These are phyloP conservation scores for Muraenolepis orangiensis DNA, from an alignment of 2,797 vertebrate genomes.

Conservation along the genomic window DNA sequence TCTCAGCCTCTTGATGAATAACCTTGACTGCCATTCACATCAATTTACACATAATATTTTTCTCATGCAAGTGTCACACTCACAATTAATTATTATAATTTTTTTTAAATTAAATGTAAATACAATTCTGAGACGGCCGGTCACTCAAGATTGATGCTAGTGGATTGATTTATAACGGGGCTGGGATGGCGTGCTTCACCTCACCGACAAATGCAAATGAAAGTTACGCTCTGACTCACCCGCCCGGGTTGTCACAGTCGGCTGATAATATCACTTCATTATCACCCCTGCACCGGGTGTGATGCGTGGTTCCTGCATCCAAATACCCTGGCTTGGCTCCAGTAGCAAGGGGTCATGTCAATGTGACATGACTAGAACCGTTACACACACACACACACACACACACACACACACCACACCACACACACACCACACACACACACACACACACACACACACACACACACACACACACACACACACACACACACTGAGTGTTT, in stretches of 20 bases:
- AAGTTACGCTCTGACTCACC: slow-evolving; percentile 36
- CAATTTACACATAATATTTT: background rate
- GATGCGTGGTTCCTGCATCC: slow-evolving; percentile 36
- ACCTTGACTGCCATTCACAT: background rate
- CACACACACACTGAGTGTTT: slow-evolving; percentile 46
- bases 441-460: slow-evolving; percentile 47
- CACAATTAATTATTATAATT: too few species aligned
- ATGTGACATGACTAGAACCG: slow-evolving; percentile 47
- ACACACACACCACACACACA: slow-evolving; percentile 49
- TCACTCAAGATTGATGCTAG: slow-evolving; percentile 16
- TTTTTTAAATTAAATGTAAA: slow-evolving; percentile 13
- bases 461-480: slow-evolving; percentile 43
- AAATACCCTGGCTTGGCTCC: slow-evolving; percentile 42
- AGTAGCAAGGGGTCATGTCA: slow-evolving; percentile 47
- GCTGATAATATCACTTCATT: slow-evolving; percentile 49
- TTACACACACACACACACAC: slow-evolving; percentile 48
- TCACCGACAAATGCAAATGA: slow-evolving; percentile 24
- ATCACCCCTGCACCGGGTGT: slow-evolving; percentile 35
- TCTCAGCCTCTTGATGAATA: background rate
- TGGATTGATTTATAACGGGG: slow-evolving; percentile 35
- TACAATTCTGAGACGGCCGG: slow-evolving; percentile 1
- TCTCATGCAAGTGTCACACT: background rate
- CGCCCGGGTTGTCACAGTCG: slow-evolving; percentile 36
- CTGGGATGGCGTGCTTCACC: slow-evolving; percentile 9
- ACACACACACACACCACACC: slow-evolving; percentile 54